Evolutionary conservation across 2,888 invertebrate species (phyloP).

Genomic region (Yponomeuta cagnagella): DNA sequence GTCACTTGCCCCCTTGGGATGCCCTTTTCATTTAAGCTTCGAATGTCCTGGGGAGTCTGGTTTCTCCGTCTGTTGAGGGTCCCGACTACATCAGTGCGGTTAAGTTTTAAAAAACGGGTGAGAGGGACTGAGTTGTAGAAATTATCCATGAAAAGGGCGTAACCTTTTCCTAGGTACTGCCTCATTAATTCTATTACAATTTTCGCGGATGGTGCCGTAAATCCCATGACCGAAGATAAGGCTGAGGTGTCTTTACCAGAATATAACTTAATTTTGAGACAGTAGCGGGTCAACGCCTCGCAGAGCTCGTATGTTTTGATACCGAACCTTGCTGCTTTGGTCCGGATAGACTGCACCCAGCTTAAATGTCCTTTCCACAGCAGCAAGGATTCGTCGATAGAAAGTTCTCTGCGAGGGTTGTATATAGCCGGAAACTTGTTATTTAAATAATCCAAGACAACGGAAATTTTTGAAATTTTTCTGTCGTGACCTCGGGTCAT

Average conservation of each 20-base stretch:
- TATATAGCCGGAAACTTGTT: constrained; percentile 21
- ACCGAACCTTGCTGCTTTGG: constrained; percentile 24
- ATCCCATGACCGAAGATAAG: constrained; percentile 19
- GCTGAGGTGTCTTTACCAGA: constrained; percentile 19
- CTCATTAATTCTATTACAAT: constrained; percentile 20
- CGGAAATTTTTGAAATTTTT: constrained; percentile 21
- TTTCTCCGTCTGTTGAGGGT: constrained; percentile 13
- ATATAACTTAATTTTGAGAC: constrained; percentile 21
- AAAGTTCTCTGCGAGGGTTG: constrained; percentile 13
- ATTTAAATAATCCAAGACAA: constrained; percentile 20
- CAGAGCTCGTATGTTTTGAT: constrained; percentile 24
- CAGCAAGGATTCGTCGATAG: constrained; percentile 25
- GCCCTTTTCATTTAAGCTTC: background rate
- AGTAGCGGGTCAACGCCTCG: constrained; percentile 22
- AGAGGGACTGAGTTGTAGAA: constrained; percentile 13
- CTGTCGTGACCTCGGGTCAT: constrained; percentile 15
- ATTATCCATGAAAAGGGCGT: constrained; percentile 14
- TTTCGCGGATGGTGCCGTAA: constrained; percentile 22
- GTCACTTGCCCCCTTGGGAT: background rate
- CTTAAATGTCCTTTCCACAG: constrained; percentile 24
- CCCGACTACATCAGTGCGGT: constrained; percentile 15
- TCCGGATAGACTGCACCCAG: constrained; percentile 24
- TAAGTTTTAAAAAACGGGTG: constrained; percentile 1
- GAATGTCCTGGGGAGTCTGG: constrained; percentile 12
- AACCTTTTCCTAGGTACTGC: constrained; percentile 15